Evolutionary conservation across 2,797 vertebrate species (phyloP).

Genomic region (Astyanax mexicanus): DNA sequence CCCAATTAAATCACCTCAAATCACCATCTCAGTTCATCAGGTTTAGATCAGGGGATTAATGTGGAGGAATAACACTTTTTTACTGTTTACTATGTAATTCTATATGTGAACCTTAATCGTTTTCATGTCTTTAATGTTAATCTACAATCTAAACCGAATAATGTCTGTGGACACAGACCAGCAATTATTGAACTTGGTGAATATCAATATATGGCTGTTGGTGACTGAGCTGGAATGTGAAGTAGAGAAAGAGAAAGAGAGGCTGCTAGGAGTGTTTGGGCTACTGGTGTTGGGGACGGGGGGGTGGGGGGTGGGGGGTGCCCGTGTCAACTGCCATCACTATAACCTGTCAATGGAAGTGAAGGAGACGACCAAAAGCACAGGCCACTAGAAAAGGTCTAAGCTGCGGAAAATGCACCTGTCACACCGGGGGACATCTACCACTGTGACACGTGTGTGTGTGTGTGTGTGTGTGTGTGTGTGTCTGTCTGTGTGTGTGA

Average conservation of each 20-base stretch:
- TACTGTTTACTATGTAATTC: too few relatives aligned
- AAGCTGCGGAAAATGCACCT: neutral
- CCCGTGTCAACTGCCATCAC: slow-evolving; percentile 24
- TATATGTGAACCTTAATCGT: too few relatives aligned
- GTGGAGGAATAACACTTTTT: too few relatives aligned
- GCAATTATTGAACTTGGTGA: neutral
- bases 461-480: neutral
- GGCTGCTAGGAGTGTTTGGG: neutral
- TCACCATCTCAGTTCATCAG: too few relatives aligned
- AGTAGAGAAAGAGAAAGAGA: neutral
- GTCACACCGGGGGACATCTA: neutral
- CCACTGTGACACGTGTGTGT: neutral
- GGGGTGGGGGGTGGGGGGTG: neutral
- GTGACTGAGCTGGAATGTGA: neutral
- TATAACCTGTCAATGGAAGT: slow-evolving; percentile 23
- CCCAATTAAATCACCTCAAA: too few relatives aligned
- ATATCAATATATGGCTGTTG: neutral
- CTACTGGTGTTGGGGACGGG: neutral
- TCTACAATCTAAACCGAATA: too few relatives aligned
- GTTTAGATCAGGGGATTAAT: too few relatives aligned
- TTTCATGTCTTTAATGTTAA: too few relatives aligned
- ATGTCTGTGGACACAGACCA: too few relatives aligned
- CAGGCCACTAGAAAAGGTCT: slow-evolving; percentile 28
- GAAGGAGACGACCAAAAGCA: slow-evolving; percentile 5
- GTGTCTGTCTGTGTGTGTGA: neutral